Evolutionary conservation across 1,140 invertebrate species (phyloP).

Genomic region (Agrilus planipennis): DNA sequence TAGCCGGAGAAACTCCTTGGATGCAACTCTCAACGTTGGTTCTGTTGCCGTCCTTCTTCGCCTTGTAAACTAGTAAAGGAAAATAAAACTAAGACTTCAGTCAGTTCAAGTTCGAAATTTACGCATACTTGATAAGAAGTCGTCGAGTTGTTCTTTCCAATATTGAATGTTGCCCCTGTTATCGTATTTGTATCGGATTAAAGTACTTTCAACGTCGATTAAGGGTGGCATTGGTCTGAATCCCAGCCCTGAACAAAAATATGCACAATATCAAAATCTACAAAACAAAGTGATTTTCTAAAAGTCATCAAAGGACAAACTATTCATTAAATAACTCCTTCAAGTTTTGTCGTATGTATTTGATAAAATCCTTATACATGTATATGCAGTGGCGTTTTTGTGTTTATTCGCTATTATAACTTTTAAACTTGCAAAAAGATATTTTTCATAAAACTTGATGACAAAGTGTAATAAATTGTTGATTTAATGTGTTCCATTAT

Average conservation of each 20-base stretch:
- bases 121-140: constrained; percentile 61
- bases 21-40: constrained; percentile 51
- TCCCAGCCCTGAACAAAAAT: constrained; percentile 59
- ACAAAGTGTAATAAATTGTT: too few relatives aligned
- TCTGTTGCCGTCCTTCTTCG: constrained; percentile 47
- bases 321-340: too few relatives aligned
- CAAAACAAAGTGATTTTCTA: too few relatives aligned
- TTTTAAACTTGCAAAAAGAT: too few relatives aligned
- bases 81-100: not conserved
- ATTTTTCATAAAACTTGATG: too few relatives aligned
- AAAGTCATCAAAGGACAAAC: too few relatives aligned
- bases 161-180: constrained; percentile 59
- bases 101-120: not conserved
- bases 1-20: constrained; percentile 45
- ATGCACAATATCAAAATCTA: constrained; percentile 3
- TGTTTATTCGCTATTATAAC: too few relatives aligned
- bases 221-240: constrained; percentile 78
- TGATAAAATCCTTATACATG: too few relatives aligned
- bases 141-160: constrained; percentile 61
- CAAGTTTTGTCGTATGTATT: too few relatives aligned
- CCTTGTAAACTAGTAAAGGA: constrained; percentile 42
- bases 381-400: too few relatives aligned
- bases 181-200: constrained; percentile 82
- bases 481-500: too few relatives aligned
- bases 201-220: constrained; percentile 77